Evolutionary conservation across 2,888 invertebrate genomes (phyloP), one percentile per base, ranked within the genome.

Genomic region (Heliconius erato): DNA sequence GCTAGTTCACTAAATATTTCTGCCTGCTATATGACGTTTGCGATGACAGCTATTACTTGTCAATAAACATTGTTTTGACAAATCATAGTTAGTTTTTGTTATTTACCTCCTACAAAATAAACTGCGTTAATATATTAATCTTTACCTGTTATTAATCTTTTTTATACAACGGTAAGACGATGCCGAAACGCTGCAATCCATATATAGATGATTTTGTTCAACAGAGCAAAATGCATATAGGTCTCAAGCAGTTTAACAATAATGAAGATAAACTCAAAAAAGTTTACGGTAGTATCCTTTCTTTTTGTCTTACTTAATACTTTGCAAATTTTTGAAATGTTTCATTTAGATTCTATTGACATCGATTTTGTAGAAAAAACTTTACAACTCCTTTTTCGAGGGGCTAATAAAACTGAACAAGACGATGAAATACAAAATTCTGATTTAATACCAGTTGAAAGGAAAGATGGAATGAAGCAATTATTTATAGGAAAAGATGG

Each of bases 101-200:
- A 23, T 35, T 69, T 40, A 72, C 23, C 40, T 14, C 26, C 44
- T 14, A 72, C 72, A 72, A 26, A 19, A 44, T 16, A 49, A n/a
- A 26, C n/a, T 71, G 26, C 3, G 16, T 67, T 28, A 6, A 28
- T 28, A 67, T 19, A 16, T 40, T 9, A 11, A 40, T 40, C 11
- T 40, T 40, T 40, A 40, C 40, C 16, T 67, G 16, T 32, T 28
- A 28, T 28, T 67, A 28, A 67, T 28, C 2, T 1, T 7, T 26
- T 16, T 49, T 28, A 19, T 9, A 72, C 1, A 44, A 7, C 16
- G 11, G 44, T 16, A 68, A 35, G 28, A 83, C 35, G 12, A 96
- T 95, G 96, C 90, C 94, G 32, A 96, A 96, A 87, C 89, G 96
- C 86, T 87, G 92, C 19, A 96, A 96, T 87, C 96, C 96, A 19